phyloP scores from a whole-genome alignment of 2,113 vertebrate species.

The Colinus virginianus region DNA sequence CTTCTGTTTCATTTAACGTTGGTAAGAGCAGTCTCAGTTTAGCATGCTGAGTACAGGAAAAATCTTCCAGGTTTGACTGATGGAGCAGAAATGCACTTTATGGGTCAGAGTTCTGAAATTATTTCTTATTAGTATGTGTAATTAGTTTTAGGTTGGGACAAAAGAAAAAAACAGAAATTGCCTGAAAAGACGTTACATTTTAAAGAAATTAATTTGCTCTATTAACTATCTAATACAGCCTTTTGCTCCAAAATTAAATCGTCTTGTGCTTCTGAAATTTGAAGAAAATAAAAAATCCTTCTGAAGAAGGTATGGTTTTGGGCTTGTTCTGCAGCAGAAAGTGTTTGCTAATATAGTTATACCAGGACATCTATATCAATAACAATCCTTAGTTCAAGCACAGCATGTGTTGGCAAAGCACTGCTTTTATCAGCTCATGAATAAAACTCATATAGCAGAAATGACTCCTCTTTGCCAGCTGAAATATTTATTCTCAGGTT shows the following conservation, averaged over 20 bases:
- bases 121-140: neutral
- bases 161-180: neutral
- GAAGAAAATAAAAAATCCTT: neutral
- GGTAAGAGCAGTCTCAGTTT: neutral
- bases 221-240: neutral
- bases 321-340: neutral
- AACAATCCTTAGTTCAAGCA: neutral
- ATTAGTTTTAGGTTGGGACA: neutral
- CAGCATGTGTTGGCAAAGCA: conserved; percentile 9
- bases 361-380: neutral
- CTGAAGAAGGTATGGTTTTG: neutral
- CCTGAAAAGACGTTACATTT: neutral
- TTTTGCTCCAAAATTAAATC: neutral
- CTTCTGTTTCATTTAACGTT: neutral
- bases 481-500: neutral
- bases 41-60: neutral
- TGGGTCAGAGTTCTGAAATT: neutral
- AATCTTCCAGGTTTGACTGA: neutral
- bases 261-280: neutral
- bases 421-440: neutral
- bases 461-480: neutral
- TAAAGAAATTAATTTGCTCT: neutral
- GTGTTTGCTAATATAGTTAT: conserved; percentile 12
- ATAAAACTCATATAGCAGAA: conserved; percentile 2
- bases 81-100: neutral